Evolutionary conservation across 2,797 vertebrate genomes (phyloP).

Genomic region (Rousettus madagascariensis): DNA sequence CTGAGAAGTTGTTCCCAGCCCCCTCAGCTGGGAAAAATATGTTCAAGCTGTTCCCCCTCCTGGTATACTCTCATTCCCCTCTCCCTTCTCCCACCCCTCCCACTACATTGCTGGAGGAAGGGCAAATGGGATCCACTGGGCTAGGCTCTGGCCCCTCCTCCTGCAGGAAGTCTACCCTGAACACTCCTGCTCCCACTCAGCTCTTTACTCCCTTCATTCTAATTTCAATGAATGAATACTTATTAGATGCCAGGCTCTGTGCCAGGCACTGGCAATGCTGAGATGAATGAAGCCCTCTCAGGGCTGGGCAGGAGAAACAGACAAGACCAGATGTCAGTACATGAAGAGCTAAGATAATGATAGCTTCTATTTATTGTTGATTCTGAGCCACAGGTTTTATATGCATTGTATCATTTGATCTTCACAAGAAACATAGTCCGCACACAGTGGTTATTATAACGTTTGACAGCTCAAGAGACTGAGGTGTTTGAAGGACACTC

Average conservation of each 20-base stretch:
- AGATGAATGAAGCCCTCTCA: neutral
- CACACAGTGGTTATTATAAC: neutral
- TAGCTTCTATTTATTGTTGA: neutral
- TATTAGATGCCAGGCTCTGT: neutral
- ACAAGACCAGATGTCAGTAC: neutral
- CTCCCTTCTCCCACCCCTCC: neutral
- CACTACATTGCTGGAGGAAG: neutral
- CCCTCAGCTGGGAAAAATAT: slow-evolving; percentile 78
- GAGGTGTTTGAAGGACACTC: neutral
- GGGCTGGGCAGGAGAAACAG: neutral
- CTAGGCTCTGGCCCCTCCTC: neutral
- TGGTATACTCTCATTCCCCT: neutral
- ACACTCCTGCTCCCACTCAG: neutral
- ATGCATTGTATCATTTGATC: neutral
- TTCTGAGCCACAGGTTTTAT: neutral
- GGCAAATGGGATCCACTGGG: neutral
- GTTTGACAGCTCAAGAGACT: neutral
- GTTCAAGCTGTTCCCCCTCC: slow-evolving; percentile 74
- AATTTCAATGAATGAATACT: neutral
- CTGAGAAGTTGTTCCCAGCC: slow-evolving; percentile 75
- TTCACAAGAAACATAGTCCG: neutral
- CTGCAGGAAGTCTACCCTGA: neutral
- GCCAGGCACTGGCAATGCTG: neutral
- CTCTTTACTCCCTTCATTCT: neutral
- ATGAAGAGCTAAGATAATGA: neutral